Evolutionary conservation across 2,113 vertebrate genomes (phyloP), one percentile per base, ranked within the genome.

Genomic region (Rhegmatorhina hoffmannsi): DNA sequence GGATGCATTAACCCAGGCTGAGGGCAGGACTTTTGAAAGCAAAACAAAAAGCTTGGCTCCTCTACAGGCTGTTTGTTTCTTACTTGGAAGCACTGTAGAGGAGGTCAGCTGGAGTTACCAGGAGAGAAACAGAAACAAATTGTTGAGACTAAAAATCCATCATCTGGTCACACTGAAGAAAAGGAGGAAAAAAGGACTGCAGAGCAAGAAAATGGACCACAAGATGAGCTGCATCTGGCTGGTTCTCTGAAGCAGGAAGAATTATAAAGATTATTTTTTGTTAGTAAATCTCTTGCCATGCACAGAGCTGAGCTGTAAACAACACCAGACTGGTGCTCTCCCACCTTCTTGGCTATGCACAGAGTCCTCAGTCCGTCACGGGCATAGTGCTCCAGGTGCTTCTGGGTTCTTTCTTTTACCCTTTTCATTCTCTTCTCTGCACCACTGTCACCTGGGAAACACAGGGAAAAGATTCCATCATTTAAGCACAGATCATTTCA

Each of bases 271-370:
- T 29, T 58, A 4, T 2, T 46, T 75, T 74, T 89, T 79, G 44
- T 18, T 38, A 18, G 44, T 24, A 84, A 79, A 88, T 56, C 64
- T 73, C 17, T 10, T 80, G 43, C 38, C 7, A 29, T 17, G 10
- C 64, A 31, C 7, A 43, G 38, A 67, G 4, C 15, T 59, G 72
- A 75, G 29, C 44, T 69, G 25, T 31, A 43, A 74, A 92, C 8
- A 78, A 7, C 24, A 68, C 28, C 18, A 21, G 28, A 53, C 10
- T 36, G 77, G 26, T 34, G 6, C 16, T 4, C 17, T 77, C 92
- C 91, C 79, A 99, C 99, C 98, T 99, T 99, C 96, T 99, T 99
- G 89, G 99, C 97, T 16, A 99, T 98, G 92, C 99, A 99, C 63
- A 99, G 95, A 4, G 99, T 99, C 13, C 99, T 94, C 26, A 99